phyloP scores from a whole-genome alignment of 1,140 invertebrate genomes.

The Drosophila ambigua region DNA sequence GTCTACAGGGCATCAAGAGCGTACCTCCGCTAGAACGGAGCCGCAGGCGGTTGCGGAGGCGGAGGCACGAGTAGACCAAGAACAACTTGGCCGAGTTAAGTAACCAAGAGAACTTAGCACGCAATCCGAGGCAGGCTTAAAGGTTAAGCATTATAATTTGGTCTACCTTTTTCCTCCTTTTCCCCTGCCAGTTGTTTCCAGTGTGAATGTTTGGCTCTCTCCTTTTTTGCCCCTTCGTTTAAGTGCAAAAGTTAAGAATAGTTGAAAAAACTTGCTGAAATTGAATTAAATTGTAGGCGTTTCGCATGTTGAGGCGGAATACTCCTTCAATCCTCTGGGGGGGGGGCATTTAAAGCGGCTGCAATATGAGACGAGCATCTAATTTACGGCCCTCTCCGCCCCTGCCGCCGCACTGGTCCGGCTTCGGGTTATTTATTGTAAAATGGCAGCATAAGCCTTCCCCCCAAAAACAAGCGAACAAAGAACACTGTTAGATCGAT shows the following conservation, averaged over 20 bases:
- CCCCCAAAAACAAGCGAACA: background rate
- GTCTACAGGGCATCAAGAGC: slow-evolving; percentile 46
- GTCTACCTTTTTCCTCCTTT: slow-evolving; percentile 54
- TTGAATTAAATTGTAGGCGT: slow-evolving; percentile 73
- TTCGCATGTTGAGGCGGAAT: too few species aligned
- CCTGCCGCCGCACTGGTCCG: slow-evolving; percentile 13
- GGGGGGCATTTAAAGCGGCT: slow-evolving; percentile 30
- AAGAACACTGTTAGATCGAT: slow-evolving; percentile 75
- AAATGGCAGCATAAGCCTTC: slow-evolving; percentile 51
- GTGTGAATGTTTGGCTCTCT: background rate
- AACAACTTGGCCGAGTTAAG: slow-evolving; percentile 59
- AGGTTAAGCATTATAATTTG: slow-evolving; percentile 81
- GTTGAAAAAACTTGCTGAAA: slow-evolving; percentile 69
- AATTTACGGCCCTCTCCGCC: slow-evolving; percentile 52
- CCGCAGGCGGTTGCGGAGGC: background rate
- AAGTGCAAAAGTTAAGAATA: slow-evolving; percentile 65
- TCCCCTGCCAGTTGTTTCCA: slow-evolving; percentile 8
- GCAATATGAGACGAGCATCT: slow-evolving; percentile 29
- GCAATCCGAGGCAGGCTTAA: slow-evolving; percentile 74
- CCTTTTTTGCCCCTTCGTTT: background rate
- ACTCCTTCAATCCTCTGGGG: slow-evolving; percentile 17
- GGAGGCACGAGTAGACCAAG: slow-evolving; percentile 13
- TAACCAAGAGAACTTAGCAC: slow-evolving; percentile 72
- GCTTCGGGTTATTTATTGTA: slow-evolving; percentile 71
- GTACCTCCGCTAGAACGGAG: background rate